These are phyloP conservation scores for Idaea biselata DNA, from an alignment of 2,888 invertebrate species.

Conservation along the genomic window DNA sequence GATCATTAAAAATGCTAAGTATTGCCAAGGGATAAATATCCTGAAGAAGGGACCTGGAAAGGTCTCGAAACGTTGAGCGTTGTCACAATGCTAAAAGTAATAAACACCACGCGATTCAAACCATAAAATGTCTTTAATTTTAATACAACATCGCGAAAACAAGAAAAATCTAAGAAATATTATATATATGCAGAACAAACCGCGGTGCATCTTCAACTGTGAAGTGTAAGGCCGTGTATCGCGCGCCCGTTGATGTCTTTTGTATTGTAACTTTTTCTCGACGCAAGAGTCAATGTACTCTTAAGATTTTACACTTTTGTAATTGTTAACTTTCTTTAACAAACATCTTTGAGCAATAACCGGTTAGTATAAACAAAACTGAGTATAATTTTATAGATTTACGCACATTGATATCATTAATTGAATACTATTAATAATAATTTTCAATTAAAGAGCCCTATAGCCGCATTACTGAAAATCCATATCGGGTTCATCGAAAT, in stretches of 20 bases:
- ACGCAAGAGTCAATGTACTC: conserved; percentile 30
- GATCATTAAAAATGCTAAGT: neutral
- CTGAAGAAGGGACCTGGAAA: no score
- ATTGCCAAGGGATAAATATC: no score
- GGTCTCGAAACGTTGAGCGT: no score
- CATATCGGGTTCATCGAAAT: no score
- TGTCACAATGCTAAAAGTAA: no score
- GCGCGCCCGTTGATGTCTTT: conserved; percentile 74
- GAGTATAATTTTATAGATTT: neutral
- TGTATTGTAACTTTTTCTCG: conserved; percentile 45
- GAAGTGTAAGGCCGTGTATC: conserved; percentile 15
- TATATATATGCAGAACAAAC: conserved; percentile 6
- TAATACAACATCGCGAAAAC: no score
- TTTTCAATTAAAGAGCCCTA: no score
- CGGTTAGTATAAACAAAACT: neutral
- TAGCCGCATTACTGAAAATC: no score
- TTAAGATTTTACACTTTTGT: conserved; percentile 19
- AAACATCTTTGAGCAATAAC: neutral
- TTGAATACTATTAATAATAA: neutral
- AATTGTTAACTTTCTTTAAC: neutral
- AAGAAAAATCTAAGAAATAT: no score
- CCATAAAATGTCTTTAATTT: no score
- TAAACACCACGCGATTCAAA: no score
- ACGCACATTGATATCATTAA: neutral
- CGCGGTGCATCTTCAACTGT: conserved; percentile 30